Evolutionary conservation across 2,797 vertebrate genomes (phyloP), one percentile per base, ranked within the genome.

Genomic region (Octomys mimax): DNA sequence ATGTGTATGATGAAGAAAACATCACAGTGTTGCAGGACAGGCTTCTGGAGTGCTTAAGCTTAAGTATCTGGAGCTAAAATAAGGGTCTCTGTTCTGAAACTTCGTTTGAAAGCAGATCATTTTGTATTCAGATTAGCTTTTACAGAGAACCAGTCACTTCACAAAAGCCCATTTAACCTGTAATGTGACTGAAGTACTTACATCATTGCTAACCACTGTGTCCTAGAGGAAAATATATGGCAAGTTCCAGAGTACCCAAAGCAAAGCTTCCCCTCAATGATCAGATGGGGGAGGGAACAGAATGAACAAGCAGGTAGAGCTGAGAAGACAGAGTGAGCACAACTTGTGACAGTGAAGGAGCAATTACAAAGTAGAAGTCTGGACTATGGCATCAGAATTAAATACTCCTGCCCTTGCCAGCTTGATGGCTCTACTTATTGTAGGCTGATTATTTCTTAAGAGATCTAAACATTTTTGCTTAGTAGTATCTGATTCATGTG

Each of bases 141-240:
- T 73, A 87, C 73, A 92, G 93, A 95, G 90, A 95, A 75, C 87
- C n/a, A 92, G 73, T 54, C 42, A 73, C 59, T 91, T 92, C 88
- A 93, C 68, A 93, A 91, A 90, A 95, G 52, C 77, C 49, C 66
- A 79, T 85, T 94, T 92, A 95, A 73, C 95, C 83, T 97, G 75
- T 83, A 92, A 71, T 31, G 57, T 71, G 82, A 85, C 14, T 75
- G 66, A 93, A 90, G 62, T 57, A 80, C 89, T 95, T 90, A 80
- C 59, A 80, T 87, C 68, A 66, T 49, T 62, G n/a, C 62, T 93
- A 70, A 57, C 28, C 18, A 46, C 82, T 26, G 26, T 36, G 77
- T 89, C 90, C 83, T 62, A 18, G 73, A 71, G 75, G 78, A 81
- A 92, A 96, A 33, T 70, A 9, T 26, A 68, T 79, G 54, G 73